Conservation (phyloP, 1,140 invertebrate species). For the Drosophila auraria region DNA sequence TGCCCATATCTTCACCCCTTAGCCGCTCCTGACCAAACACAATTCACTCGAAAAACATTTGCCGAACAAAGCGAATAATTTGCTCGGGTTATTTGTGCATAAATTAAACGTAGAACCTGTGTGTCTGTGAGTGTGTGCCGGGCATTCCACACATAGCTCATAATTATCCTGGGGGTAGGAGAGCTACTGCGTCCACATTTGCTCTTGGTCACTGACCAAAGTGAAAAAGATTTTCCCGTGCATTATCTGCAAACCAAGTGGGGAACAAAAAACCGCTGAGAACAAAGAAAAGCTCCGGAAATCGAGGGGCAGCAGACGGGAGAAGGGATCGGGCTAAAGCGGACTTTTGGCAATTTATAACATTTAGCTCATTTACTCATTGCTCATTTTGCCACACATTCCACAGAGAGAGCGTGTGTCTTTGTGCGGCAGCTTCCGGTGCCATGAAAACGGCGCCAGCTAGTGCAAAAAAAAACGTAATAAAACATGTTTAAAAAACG, state of each 20-base stretch:
- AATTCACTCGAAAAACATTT: constrained; percentile 61
- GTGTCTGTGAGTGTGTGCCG: background rate
- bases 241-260: constrained; percentile 68
- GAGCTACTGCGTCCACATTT: constrained; percentile 32
- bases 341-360: constrained; percentile 77
- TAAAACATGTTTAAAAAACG: constrained; percentile 75
- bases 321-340: constrained; percentile 1
- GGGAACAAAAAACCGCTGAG: constrained; percentile 26
- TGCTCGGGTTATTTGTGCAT: constrained; percentile 69
- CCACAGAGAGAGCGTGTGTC: constrained; percentile 9
- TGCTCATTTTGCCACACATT: constrained; percentile 59
- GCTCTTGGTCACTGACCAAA: constrained; percentile 50
- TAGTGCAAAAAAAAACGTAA: constrained; percentile 61
- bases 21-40: constrained; percentile 12
- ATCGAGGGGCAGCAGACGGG: background rate
- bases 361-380: constrained; percentile 79
- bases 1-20: constrained; percentile 7
- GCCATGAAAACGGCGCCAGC: constrained; percentile 74
- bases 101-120: constrained; percentile 47
- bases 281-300: constrained; percentile 24
- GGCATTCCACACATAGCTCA: constrained; percentile 70
- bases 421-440: constrained; percentile 56
- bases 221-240: constrained; percentile 67
- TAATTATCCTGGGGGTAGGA: constrained; percentile 59
- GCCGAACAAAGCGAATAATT: constrained; percentile 75